These are phyloP conservation scores for Hypomesus transpacificus DNA, from an alignment of 2,113 vertebrate species.

Conservation along the genomic window DNA sequence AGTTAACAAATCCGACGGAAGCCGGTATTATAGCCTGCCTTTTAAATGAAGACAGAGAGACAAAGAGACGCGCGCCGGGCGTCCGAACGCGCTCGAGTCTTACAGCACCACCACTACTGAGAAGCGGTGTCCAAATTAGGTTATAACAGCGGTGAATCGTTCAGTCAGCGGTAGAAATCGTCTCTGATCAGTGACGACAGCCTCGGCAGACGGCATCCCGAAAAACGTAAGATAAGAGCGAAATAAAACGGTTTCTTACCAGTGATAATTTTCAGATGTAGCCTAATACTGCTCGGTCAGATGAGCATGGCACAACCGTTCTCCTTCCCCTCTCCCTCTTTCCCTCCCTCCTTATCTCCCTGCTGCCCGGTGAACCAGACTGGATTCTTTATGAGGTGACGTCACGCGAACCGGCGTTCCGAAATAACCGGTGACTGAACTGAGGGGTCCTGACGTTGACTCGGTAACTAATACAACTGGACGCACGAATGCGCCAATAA, in stretches of 20 bases:
- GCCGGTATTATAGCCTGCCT: too few relatives aligned
- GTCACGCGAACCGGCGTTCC: constrained; percentile 54
- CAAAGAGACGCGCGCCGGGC: too few relatives aligned
- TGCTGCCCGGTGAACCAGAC: constrained; percentile 17
- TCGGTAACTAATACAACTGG: not conserved
- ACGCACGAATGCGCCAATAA: not conserved
- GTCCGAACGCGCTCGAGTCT: too few relatives aligned
- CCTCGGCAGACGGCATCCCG: too few relatives aligned
- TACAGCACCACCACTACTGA: too few relatives aligned
- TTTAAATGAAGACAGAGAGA: too few relatives aligned
- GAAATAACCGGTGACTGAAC: constrained; percentile 66
- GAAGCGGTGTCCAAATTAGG: too few relatives aligned
- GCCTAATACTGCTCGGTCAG: constrained; percentile 14
- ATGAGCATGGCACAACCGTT: constrained; percentile 38
- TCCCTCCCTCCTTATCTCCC: constrained; percentile 17
- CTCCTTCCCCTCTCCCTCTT: not conserved
- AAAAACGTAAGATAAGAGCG: not conserved
- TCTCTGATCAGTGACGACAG: too few relatives aligned
- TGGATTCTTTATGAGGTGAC: constrained; percentile 59
- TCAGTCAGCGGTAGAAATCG: too few relatives aligned
- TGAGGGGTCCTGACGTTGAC: constrained; percentile 45
- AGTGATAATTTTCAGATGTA: constrained; percentile 9
- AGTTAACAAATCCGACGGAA: too few relatives aligned
- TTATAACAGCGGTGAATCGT: too few relatives aligned
- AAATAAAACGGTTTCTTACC: constrained; percentile 45